These are phyloP conservation scores for Cotesia chilonis DNA, from an alignment of 1,140 invertebrate genomes.

Conservation along the genomic window DNA sequence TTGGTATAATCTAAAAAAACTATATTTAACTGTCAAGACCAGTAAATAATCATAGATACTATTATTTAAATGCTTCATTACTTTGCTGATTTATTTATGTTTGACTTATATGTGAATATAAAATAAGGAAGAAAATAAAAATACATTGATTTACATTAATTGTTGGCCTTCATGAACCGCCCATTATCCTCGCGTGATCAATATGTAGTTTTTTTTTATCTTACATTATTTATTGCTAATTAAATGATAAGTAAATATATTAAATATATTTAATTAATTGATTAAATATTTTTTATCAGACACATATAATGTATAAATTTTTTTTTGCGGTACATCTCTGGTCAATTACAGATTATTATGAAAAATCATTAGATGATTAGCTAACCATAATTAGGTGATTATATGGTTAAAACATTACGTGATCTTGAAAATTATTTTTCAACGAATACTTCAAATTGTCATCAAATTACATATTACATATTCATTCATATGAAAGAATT, in stretches of 20 bases:
- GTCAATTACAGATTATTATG: neutral
- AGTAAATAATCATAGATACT: too few species aligned
- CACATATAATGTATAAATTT: too few species aligned
- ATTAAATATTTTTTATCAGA: too few species aligned
- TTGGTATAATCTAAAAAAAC: too few species aligned
- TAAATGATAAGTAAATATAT: too few species aligned
- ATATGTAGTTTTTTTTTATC: slow-evolving; percentile 13
- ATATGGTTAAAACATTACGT: slow-evolving; percentile 5
- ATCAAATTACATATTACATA: neutral
- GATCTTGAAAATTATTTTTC: slow-evolving; percentile 4
- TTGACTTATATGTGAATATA: neutral
- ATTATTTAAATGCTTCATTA: too few species aligned
- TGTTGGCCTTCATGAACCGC: slow-evolving; percentile 2
- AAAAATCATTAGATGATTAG: neutral
- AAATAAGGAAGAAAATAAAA: slow-evolving; percentile 19
- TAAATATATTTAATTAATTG: too few species aligned
- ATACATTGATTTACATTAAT: slow-evolving; percentile 20
- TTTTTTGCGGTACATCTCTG: neutral
- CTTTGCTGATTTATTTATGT: neutral
- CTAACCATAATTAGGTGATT: neutral
- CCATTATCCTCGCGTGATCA: slow-evolving; percentile 32
- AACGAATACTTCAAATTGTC: neutral
- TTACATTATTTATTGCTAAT: too few species aligned
- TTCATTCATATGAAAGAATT: neutral
- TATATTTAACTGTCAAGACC: too few species aligned